Evolutionary conservation across 2,797 vertebrate species (phyloP).

Genomic region (Valencia hispanica): DNA sequence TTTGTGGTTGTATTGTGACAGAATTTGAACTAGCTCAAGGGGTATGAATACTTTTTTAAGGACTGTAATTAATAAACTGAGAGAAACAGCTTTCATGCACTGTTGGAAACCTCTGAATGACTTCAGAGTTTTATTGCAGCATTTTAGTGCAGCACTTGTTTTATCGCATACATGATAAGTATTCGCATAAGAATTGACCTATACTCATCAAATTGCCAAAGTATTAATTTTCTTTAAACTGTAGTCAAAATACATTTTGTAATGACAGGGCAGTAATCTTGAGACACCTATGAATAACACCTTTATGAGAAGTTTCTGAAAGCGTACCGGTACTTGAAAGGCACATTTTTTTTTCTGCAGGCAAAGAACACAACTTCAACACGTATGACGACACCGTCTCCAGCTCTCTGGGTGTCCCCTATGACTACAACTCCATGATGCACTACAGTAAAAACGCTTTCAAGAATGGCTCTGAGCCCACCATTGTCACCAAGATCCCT

Average conservation of each 20-base stretch:
- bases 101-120: not conserved
- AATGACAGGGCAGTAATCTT: not conserved
- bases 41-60: too few species aligned
- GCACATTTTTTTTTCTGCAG: slow-evolving; percentile 62
- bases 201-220: not conserved
- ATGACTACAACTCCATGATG: slow-evolving; percentile 96
- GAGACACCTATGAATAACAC: not conserved
- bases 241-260: slow-evolving; percentile 11
- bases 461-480: slow-evolving; percentile 82
- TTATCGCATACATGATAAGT: slow-evolving; percentile 28
- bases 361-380: slow-evolving; percentile 87
- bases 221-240: not conserved
- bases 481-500: slow-evolving; percentile 90
- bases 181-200: not conserved
- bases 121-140: not conserved
- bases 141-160: not conserved
- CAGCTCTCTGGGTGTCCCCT: slow-evolving; percentile 88
- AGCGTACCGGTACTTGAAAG: too few species aligned
- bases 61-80: too few species aligned
- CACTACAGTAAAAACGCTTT: slow-evolving; percentile 94
- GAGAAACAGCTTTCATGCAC: not conserved
- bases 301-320: slow-evolving; percentile 9
- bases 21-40: not conserved
- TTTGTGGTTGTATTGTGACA: not conserved
- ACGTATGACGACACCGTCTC: slow-evolving; percentile 84